phyloP scores from a whole-genome alignment of 2,888 invertebrate species.

The Coenonympha glycerion region DNA sequence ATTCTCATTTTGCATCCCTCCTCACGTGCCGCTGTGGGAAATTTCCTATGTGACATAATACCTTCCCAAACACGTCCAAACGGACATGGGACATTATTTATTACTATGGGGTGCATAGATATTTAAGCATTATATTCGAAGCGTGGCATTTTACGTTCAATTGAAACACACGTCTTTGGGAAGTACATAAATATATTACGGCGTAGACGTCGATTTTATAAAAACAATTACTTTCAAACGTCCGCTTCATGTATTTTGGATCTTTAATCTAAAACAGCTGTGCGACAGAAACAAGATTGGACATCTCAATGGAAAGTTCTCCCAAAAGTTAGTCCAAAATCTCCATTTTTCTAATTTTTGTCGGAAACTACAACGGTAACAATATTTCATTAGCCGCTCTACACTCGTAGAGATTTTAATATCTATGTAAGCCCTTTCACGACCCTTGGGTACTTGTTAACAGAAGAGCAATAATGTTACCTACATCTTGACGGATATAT shows the following conservation, averaged over 20 bases:
- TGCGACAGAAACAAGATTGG: no score
- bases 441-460: constrained; percentile 13
- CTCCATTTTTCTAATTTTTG: no score
- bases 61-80: constrained; percentile 8
- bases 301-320: no score
- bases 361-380: no score
- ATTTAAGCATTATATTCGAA: neutral
- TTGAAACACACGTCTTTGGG: no score
- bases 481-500: constrained; percentile 12
- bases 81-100: constrained; percentile 16
- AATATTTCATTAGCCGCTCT: neutral
- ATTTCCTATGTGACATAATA: constrained; percentile 10
- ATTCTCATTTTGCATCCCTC: neutral
- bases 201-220: no score
- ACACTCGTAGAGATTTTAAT: neutral
- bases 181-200: no score
- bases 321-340: no score
- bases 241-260: no score
- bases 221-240: no score
- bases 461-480: constrained; percentile 13
- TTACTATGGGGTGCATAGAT: constrained; percentile 3
- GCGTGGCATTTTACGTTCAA: no score
- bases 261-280: no score
- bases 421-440: neutral
- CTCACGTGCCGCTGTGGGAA: constrained; percentile 7